Evolutionary conservation across 2,888 invertebrate genomes (phyloP), one percentile per base, ranked within the genome.

Genomic region (Drosophila nigricruria): DNA sequence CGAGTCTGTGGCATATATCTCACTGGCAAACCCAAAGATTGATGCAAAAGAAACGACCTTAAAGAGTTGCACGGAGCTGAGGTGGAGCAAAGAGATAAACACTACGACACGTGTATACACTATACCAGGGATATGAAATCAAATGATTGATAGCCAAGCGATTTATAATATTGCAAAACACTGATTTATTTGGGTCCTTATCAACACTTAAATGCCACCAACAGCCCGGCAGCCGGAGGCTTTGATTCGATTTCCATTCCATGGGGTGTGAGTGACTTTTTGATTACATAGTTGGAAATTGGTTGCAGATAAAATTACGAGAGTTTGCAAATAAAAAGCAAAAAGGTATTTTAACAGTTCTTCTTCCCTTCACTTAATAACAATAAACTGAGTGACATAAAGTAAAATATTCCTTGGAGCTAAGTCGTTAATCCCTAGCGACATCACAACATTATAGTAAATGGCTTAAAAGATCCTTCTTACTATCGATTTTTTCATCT

Each of bases 11-110:
- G 57, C 56, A 58, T 58, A 73, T 60, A 71, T 66, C 81, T 81
- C 87, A 78, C 60, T 70, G 73, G 71, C 64, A 67, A 57, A 53
- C 40, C 43, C 57, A 78, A 81, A 82, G 86, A 82, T 87, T 82
- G 85, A 82, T 87, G 77, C 57, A 45, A 30, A 43, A 56, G 59
- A 50, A 67, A 65, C 56, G 43, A 62, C 58, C 78, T 66, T 70
- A 66, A 76, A 76, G 76, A 63, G 71, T 65, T 79, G 52, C 42
- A 20, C 5, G 9, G 2, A 16, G 45, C 3, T 38, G 23, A 10
- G 40, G 47, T 27, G 49, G n/a, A 16, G 34, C n/a, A 16, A 42
- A 27, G 20, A 36, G 54, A 23, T 25, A 49, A 50, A 42, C 9
- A 49, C 20, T 30, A 43, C 76, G 76, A 70, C 54, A 42, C 40